Evolutionary conservation across 2,797 vertebrate species (phyloP).

Genomic region (Huso huso): DNA sequence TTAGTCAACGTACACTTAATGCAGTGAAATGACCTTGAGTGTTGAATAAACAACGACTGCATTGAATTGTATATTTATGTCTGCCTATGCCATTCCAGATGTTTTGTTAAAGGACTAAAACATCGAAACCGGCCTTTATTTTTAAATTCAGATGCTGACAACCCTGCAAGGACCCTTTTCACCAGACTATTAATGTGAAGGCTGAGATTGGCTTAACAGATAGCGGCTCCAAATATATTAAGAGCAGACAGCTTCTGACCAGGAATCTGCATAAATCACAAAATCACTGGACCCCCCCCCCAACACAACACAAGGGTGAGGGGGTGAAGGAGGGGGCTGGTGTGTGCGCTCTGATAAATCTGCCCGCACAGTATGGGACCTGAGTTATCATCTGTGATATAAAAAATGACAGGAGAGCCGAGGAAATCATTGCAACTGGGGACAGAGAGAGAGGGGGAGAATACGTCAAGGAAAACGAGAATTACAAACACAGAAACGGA

Average conservation of each 20-base stretch:
- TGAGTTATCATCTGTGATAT: conserved; percentile 56
- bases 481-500: conserved; percentile 19
- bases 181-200: conserved; percentile 37
- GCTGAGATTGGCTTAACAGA: conserved; percentile 45
- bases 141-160: neutral
- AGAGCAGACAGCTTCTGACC: conserved; percentile 33
- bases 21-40: too few relatives aligned
- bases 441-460: conserved; percentile 22
- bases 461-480: conserved; percentile 26
- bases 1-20: too few relatives aligned
- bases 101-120: neutral
- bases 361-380: conserved; percentile 40
- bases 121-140: neutral
- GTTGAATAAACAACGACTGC: too few relatives aligned
- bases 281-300: conserved; percentile 13
- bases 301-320: conserved; percentile 26
- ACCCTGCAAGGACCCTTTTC: conserved; percentile 6
- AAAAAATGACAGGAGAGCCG: conserved; percentile 51
- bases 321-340: conserved; percentile 24
- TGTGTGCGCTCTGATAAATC: conserved; percentile 53
- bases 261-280: conserved; percentile 37
- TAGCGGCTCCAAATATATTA: conserved; percentile 41
- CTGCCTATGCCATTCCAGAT: neutral
- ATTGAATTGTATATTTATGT: too few relatives aligned
- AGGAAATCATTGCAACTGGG: conserved; percentile 19